Base-by-base conservation (phyloP, 2,888 invertebrate genomes). In the Apocheima hispidaria region DNA sequence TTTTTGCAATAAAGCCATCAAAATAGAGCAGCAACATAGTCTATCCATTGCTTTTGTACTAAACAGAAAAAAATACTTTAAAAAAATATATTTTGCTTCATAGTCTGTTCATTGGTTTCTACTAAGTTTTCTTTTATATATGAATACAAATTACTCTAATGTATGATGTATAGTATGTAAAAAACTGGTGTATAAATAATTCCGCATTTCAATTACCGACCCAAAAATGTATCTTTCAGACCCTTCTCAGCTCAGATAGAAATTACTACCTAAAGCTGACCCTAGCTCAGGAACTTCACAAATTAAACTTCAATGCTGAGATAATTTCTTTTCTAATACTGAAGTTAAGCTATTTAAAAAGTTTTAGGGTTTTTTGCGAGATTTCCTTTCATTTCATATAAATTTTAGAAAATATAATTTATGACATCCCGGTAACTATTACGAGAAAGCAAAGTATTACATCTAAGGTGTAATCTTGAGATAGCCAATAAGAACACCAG, bases 301-400 rank as follows among this genome's bases (percentile, higher is more conserved):
- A 85, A 84, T 87, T 86, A 84, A 85, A 84, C 78, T 82, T 80
- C 75, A 75, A 75, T 73, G 76, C 80, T 71, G 77, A 80, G 78
- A 84, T 87, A 86, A 87, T 88, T 88, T 86, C 81, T 82, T 83
- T 86, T 85, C 82, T 87, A 86, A 88, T 82, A 80, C 77, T 73
- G 66, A 84, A 87, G 83, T 86, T 85, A 72, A 76, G 74, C 78
- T 79, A 79, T 78, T 82, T 77, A 76, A 78, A 81, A 86, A 81
- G 66, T 85, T 86, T 77, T 66, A 50, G 73, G 68, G 70, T 74
- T 74, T 78, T 77, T 77, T 75, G 5, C 69, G 72, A 75, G 74
- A 79, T 78, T 81, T 77, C 74, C 71, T 79, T 85, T 85, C 78
- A 80, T 85, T 83, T 80, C 75, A 80, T 74, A 77, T 75, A 79